These are phyloP conservation scores for Lampris incognitus DNA, from an alignment of 2,113 vertebrate species.

Conservation along the genomic window DNA sequence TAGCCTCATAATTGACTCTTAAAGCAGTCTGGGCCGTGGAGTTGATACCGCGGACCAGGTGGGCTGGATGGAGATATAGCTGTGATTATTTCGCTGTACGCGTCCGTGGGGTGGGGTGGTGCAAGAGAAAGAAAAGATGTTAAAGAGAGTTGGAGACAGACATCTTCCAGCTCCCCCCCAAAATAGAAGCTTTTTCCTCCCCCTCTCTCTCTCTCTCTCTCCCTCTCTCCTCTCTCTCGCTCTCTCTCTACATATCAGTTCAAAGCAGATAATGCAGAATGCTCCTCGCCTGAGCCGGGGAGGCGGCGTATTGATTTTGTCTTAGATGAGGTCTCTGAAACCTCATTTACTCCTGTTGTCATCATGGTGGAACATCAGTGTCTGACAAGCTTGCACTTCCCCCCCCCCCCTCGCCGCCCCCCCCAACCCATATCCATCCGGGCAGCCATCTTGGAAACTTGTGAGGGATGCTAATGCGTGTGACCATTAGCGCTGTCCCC, in stretches of 20 bases:
- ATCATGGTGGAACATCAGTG: conserved; percentile 79
- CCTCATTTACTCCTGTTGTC: conserved; percentile 83
- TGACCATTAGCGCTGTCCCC: conserved; percentile 66
- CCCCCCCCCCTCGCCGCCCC: too few relatives aligned
- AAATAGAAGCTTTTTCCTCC: conserved; percentile 61
- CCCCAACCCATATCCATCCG: conserved; percentile 51
- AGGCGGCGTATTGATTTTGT: conserved; percentile 84
- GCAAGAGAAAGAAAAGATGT: conserved; percentile 46
- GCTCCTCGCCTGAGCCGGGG: conserved; percentile 75
- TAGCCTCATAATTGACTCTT: conserved; percentile 82
- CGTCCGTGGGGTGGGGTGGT: conserved; percentile 65
- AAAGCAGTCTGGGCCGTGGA: conserved; percentile 78
- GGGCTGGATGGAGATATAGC: conserved; percentile 75
- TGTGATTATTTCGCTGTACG: conserved; percentile 66
- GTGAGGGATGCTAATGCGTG: conserved; percentile 77
- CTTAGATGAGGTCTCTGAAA: conserved; percentile 84
- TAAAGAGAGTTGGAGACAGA: conserved; percentile 78
- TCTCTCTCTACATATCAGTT: conserved; percentile 36
- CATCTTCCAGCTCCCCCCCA: conserved; percentile 67
- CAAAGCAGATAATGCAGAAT: conserved; percentile 75
- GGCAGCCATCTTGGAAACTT: conserved; percentile 76
- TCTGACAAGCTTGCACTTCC: conserved; percentile 78
- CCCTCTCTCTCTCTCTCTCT: conserved; percentile 23
- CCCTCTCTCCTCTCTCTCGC: conserved; percentile 12
- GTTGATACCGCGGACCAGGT: conserved; percentile 80